phyloP scores from a whole-genome alignment of 2,113 vertebrate genomes.

The Smithornis capensis region DNA sequence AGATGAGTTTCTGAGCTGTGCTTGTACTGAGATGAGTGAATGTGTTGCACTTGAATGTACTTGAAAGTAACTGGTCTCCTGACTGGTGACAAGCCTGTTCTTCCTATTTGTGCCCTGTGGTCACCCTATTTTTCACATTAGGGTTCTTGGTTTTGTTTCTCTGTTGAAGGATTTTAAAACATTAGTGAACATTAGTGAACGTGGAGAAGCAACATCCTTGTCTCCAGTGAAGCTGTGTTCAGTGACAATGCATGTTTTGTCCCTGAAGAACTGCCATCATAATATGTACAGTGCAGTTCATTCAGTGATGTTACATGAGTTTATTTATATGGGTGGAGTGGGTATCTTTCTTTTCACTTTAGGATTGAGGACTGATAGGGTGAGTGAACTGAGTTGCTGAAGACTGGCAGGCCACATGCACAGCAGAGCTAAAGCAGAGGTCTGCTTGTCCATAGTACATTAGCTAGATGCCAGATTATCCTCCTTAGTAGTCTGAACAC shows the following conservation, averaged over 20 bases:
- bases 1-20: background rate
- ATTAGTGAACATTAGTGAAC: background rate
- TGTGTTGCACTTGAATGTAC: background rate
- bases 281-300: fast-evolving
- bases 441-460: background rate
- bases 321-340: background rate
- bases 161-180: background rate
- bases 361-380: background rate
- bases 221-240: background rate
- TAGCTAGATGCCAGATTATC: background rate
- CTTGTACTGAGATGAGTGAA: background rate
- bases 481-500: background rate
- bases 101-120: background rate
- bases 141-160: background rate
- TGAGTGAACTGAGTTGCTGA: background rate
- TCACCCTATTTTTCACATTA: background rate
- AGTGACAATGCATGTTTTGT: background rate
- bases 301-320: background rate
- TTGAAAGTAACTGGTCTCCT: background rate
- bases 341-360: background rate
- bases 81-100: background rate
- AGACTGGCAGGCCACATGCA: background rate
- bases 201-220: background rate
- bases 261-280: background rate
- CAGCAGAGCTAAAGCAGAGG: background rate